phyloP scores from a whole-genome alignment of 2,797 vertebrate species.

The Phoebastria nigripes region DNA sequence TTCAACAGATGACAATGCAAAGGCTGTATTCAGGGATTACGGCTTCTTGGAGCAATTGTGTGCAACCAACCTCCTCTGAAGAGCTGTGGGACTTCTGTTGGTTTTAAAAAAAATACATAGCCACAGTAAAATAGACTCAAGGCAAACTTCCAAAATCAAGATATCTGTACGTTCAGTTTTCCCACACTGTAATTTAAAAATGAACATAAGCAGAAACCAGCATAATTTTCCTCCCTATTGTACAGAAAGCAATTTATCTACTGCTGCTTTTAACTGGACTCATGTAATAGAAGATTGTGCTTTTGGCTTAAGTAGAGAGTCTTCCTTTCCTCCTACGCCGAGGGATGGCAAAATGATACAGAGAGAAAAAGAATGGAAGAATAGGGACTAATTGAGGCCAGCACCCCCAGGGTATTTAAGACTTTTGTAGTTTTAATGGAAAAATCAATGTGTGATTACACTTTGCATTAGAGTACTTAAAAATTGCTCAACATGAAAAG shows the following conservation, averaged over 20 bases:
- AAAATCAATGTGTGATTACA: slow-evolving; percentile 65
- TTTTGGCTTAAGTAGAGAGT: slow-evolving; percentile 20
- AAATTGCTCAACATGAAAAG: slow-evolving; percentile 21
- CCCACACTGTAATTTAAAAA: slow-evolving; percentile 11
- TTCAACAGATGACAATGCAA: background rate
- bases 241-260: slow-evolving; percentile 39
- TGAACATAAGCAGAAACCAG: background rate
- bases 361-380: slow-evolving; percentile 26
- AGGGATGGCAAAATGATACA: slow-evolving; percentile 28
- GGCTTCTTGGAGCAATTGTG: background rate
- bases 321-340: background rate
- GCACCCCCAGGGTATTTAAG: slow-evolving; percentile 36
- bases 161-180: background rate
- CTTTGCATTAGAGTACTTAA: slow-evolving; percentile 37
- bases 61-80: background rate
- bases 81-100: background rate
- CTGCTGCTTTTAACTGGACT: slow-evolving; percentile 52
- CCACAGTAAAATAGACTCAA: background rate
- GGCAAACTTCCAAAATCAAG: background rate
- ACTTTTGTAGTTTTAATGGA: slow-evolving; percentile 63
- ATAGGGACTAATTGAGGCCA: slow-evolving; percentile 48
- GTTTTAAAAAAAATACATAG: background rate
- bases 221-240: slow-evolving; percentile 30
- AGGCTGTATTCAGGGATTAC: background rate
- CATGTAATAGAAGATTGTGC: slow-evolving; percentile 3